phyloP scores from a whole-genome alignment of 2,888 invertebrate species.

The Pedicia rivosa region DNA sequence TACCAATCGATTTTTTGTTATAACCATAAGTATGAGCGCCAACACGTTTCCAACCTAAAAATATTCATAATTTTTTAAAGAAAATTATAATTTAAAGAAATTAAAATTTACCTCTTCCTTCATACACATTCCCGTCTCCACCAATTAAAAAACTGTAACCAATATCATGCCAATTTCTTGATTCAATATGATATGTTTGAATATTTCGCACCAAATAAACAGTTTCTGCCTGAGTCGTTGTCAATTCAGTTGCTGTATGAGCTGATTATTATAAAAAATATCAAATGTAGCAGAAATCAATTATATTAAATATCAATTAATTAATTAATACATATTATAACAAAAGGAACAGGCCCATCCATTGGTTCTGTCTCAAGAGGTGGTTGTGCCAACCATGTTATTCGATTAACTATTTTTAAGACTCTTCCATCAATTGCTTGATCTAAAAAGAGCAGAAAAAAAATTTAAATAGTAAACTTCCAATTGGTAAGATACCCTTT shows the following conservation, averaged over 20 bases:
- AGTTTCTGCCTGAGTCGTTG: slow-evolving; percentile 31
- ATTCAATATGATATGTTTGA: slow-evolving; percentile 35
- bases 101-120: slow-evolving; percentile 31
- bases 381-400: slow-evolving; percentile 33
- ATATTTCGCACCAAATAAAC: slow-evolving; percentile 31
- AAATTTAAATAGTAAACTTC: too few relatives aligned
- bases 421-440: slow-evolving; percentile 20
- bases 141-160: slow-evolving; percentile 39
- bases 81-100: neutral
- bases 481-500: neutral
- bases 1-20: slow-evolving; percentile 34
- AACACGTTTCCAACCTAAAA: slow-evolving; percentile 36
- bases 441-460: too few relatives aligned
- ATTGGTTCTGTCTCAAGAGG: slow-evolving; percentile 25
- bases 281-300: neutral
- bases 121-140: slow-evolving; percentile 38
- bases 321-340: slow-evolving; percentile 32
- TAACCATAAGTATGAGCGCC: slow-evolving; percentile 38
- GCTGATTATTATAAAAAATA: slow-evolving; percentile 17
- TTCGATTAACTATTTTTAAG: slow-evolving; percentile 23
- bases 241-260: slow-evolving; percentile 35
- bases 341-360: slow-evolving; percentile 29
- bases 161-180: slow-evolving; percentile 35
- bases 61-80: slow-evolving; percentile 7
- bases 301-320: slow-evolving; percentile 1